Evolutionary conservation across 2,797 vertebrate genomes (phyloP), one percentile per base, ranked within the genome.

Genomic region (Semaprochilodus insignis): DNA sequence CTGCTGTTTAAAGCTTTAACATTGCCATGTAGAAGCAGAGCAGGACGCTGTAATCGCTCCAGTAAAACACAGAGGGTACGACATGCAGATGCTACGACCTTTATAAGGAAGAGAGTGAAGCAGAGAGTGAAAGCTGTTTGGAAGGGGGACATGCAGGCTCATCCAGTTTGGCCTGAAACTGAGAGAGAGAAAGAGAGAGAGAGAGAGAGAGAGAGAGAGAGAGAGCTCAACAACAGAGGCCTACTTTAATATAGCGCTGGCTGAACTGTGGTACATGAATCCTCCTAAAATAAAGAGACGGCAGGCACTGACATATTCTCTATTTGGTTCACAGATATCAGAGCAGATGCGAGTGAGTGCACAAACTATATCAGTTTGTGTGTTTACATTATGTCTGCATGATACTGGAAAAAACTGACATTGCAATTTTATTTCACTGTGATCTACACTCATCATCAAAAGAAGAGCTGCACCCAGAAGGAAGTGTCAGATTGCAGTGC

Each of bases 41-140:
- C 34, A 44, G 21, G 55, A 70, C 2, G 23, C n/a, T 72, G 27
- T 16, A 71, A 72, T 48, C 52, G 77, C 69, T 63, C 15, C 54
- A 82, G 11, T 54, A 76, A 72, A 65, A n/a, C 52, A 40, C 17
- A 10, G 17, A 23, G 31, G 48, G 67, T 5, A 74, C 70, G 86
- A 87, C 81, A 82, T 71, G 84, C 74, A 48, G 81, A 83, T 57
- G 27, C 52, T 34, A 59, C 73, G 74, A 70, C 34, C 86, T 87
- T 85, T 86, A 87, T 86, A 88, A 84, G 84, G 84, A 80, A 82
- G 57, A 82, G 57, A 85, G 44, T 48, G 25, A 81, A 44, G 34
- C 44, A 44, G 80, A 48, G 75, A 83, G 54, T 57, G 27, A 63
- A 16, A 1, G 71, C 76, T 85, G 82, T 85, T 87, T 87, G 74